These are phyloP conservation scores for Ommatoiulus sabulosus DNA, from an alignment of 2,888 invertebrate species.

Conservation along the genomic window DNA sequence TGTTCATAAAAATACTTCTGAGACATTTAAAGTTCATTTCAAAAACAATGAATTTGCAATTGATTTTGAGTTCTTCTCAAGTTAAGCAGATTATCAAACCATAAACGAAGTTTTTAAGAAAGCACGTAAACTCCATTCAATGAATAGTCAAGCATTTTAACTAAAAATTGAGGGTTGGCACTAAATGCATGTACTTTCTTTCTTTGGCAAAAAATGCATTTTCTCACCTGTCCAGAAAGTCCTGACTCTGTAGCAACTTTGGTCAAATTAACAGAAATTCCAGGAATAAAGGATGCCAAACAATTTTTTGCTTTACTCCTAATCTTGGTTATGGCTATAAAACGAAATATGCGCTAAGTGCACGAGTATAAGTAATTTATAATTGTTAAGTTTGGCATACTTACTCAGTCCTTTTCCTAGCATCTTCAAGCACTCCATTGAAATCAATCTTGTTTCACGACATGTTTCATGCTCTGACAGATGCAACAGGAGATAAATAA, in stretches of 20 bases:
- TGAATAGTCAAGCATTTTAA: too few species aligned
- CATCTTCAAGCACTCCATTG: constrained; percentile 46
- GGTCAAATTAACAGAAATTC: constrained; percentile 8
- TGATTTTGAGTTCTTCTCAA: too few species aligned
- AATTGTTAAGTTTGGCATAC: too few species aligned
- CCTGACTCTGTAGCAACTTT: constrained; percentile 50
- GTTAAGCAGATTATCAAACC: too few species aligned
- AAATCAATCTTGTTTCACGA: background rate
- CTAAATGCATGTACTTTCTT: too few species aligned
- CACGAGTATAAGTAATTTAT: background rate
- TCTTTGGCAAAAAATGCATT: too few species aligned
- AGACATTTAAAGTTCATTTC: too few species aligned
- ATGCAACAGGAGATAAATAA: constrained; percentile 31
- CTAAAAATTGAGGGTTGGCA: too few species aligned
- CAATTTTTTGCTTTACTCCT: background rate
- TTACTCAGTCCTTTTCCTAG: background rate
- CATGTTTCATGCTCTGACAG: background rate
- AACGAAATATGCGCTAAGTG: background rate
- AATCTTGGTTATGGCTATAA: background rate
- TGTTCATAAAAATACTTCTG: too few species aligned
- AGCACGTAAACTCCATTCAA: too few species aligned
- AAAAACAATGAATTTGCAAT: too few species aligned
- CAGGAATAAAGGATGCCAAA: constrained; percentile 51
- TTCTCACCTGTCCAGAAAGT: constrained; percentile 49
- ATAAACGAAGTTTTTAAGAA: too few species aligned